phyloP scores from a whole-genome alignment of 2,113 vertebrate species.

The Paralichthys olivaceus region DNA sequence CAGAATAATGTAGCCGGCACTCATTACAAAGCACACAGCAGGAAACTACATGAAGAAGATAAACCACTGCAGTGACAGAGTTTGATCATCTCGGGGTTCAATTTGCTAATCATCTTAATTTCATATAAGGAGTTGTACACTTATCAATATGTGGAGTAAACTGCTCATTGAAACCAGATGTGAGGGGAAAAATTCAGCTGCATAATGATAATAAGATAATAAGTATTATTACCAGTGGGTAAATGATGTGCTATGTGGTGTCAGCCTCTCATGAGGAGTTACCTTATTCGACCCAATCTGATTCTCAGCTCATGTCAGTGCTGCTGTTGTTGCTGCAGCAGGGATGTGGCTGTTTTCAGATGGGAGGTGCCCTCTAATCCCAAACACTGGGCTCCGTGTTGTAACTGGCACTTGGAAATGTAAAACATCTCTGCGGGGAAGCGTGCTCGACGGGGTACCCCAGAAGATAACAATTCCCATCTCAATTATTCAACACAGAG shows the following conservation, averaged over 20 bases:
- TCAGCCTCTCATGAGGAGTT: neutral
- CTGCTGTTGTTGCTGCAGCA: conserved; percentile 7
- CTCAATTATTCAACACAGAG: conserved; percentile 70
- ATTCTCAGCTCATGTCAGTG: neutral
- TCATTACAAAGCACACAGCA: neutral
- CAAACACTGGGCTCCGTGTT: conserved; percentile 33
- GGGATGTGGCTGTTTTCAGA: conserved; percentile 28
- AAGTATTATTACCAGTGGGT: neutral
- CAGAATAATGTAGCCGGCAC: neutral
- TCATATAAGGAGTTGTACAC: too few species aligned
- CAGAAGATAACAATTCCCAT: conserved; percentile 52
- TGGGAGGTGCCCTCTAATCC: conserved; percentile 19
- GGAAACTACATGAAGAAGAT: neutral
- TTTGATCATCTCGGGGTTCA: too few species aligned
- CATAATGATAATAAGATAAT: neutral
- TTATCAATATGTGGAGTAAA: too few species aligned
- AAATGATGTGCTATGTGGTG: conserved; percentile 4
- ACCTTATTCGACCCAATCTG: neutral
- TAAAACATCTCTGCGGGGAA: conserved; percentile 55
- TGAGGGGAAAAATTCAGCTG: neutral
- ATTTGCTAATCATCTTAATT: too few species aligned
- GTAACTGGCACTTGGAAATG: conserved; percentile 24
- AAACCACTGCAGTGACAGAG: too few species aligned
- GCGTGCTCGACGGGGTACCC: conserved; percentile 18
- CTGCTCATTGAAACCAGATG: too few species aligned